Evolutionary conservation across 2,888 invertebrate species (phyloP).

Genomic region (Amblyjoppa proteus): DNA sequence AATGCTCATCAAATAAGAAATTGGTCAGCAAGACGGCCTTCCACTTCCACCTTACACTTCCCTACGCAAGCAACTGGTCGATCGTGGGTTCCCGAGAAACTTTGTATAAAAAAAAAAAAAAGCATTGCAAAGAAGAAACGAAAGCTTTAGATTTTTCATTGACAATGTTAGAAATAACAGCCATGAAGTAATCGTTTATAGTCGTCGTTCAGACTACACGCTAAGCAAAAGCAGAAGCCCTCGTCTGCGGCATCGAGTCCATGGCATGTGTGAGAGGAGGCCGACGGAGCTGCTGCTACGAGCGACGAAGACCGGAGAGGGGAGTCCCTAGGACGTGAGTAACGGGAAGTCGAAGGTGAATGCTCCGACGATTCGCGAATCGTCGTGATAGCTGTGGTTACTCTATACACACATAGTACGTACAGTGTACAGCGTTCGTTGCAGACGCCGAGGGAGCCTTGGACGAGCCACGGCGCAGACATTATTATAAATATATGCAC

Average conservation of each 20-base stretch:
- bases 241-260: not conserved
- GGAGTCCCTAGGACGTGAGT: conserved; percentile 76
- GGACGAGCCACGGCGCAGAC: conserved; percentile 40
- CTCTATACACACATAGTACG: conserved; percentile 46
- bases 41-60: too few species aligned
- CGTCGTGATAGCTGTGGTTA: conserved; percentile 42
- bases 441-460: conserved; percentile 35
- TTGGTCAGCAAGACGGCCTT: conserved; percentile 27
- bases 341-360: conserved; percentile 85
- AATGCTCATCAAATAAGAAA: conserved; percentile 51
- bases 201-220: not conserved
- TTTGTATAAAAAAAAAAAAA: too few species aligned
- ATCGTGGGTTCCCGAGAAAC: conserved; percentile 47
- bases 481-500: not conserved
- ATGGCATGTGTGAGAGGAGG: conserved; percentile 17
- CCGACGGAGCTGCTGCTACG: conserved; percentile 47
- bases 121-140: not conserved
- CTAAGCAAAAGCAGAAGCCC: not conserved
- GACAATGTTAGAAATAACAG: not conserved
- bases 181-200: not conserved
- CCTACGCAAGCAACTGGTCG: not conserved
- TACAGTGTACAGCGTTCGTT: not conserved
- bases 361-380: conserved; percentile 84
- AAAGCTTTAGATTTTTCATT: not conserved
- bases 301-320: conserved; percentile 50